Evolutionary conservation across 2,888 invertebrate genomes (phyloP), one percentile per base, ranked within the genome.

Genomic region (Caenorhabditis sulstoni): DNA sequence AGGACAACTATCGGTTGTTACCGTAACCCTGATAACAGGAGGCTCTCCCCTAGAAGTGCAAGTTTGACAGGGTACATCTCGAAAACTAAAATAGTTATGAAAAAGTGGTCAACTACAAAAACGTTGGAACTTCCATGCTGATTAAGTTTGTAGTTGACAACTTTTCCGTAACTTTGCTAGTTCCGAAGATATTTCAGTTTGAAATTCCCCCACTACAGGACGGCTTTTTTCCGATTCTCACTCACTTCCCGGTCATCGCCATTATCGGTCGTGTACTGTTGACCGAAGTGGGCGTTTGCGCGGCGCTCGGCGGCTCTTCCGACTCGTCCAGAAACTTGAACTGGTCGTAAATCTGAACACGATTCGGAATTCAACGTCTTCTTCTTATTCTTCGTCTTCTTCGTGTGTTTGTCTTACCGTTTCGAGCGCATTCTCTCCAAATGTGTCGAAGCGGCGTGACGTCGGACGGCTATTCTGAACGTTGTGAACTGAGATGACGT

Each of bases 351-450:
- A 83, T 83, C 82, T 82, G 68, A n/a, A 55, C 47, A 47, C n/a
- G 20, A 45, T 44, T 58, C 41, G 20, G 5, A 23, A 20, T 44
- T 49, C 20, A 49, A 14, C 11, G 14, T n/a, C n/a, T n/a, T n/a
- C n/a, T n/a, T n/a, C n/a, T n/a, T n/a, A 41, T 41, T 3, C 14
- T 41, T 41, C 7, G 55, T 61, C 53, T 62, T n/a, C 3, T 20
- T 39, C 2, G 39, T n/a, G n/a, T n/a, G n/a, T 23, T 22, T 16
- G 44, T 12, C 76, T 58, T 35, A 82, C 82, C 65, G 82, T 83
- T 73, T 83, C 82, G 11, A 83, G 64, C 23, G 82, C 82, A 73
- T 83, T 83, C 59, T 83, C 82, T 12, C 81, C 82, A 20, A 83
- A 83, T 18, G 82, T 83, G 45, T 83, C 82, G 55, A 79, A 83